Base-by-base conservation (phyloP, 2,888 invertebrate species). In the Eremobia ochroleuca region DNA sequence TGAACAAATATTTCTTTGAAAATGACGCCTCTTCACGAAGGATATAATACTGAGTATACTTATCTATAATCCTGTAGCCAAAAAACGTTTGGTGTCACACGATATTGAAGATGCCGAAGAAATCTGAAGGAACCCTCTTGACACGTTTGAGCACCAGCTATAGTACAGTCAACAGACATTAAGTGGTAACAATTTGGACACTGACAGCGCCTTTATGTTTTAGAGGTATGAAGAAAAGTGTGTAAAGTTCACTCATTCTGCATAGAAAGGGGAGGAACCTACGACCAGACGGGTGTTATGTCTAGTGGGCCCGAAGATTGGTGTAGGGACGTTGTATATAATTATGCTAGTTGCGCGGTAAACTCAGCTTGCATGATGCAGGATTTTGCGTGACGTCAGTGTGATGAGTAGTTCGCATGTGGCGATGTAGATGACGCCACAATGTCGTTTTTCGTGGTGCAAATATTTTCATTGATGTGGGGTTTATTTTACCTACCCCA, bases 41-140 rank as follows among this genome's bases (percentile, higher is more conserved):
- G 25, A 73, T 77, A 73, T 55, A 77, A 74, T 52, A 55, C 31
- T 28, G 46, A 74, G 85, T 78, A 65, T 37, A 74, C 64, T 76
- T 59, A 46, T 52, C 69, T 73, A 25, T 76, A 83, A 77, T 79
- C 70, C 66, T 61, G 73, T 71, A 15, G 31, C 65, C 73, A 81
- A 83, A 83, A 87, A 67, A 81, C 71, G 65, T 76, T 85, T 64
- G 64, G 73, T 72, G 65, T 49, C 49, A 59, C 76, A 78, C 66
- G 76, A 83, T 74, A 83, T 62, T 79, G 69, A 77, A 87, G 86
- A 72, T 79, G 64, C 67, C 46, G 76, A 86, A 84, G 79, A 86
- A 83, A 87, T 80, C 74, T 83, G 81, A 86, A 88, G 88, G 59
- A 34, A 43, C 55, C 59, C 78, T 69, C 86, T 81, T 77, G 86